Conservation (phyloP, 2,113 vertebrate genomes). For the Sceloporus tristichus region DNA sequence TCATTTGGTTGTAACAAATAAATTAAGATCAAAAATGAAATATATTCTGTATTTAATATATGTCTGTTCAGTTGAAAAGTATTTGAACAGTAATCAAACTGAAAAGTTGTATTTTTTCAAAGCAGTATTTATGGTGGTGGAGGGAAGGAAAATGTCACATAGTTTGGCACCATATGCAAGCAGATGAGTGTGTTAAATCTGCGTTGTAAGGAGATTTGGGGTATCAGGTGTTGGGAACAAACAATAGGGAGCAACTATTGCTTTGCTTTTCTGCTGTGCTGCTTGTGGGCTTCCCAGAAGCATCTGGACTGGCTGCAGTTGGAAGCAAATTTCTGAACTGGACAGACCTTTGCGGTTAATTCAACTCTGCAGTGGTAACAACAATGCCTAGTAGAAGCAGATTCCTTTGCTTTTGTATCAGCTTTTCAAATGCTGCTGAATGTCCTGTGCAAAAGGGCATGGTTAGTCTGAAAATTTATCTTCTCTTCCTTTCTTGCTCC, state of each 20-base stretch:
- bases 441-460: neutral
- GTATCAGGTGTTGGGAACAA: neutral
- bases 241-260: neutral
- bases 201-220: neutral
- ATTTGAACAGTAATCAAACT: too few relatives aligned
- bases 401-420: neutral
- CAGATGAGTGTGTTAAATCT: neutral
- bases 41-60: too few relatives aligned
- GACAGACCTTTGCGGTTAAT: neutral
- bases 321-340: slow-evolving; percentile 5
- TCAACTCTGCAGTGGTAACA: slow-evolving; percentile 20
- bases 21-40: too few relatives aligned
- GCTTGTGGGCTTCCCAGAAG: neutral
- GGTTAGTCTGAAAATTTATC: slow-evolving; percentile 49
- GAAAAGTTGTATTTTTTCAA: neutral
- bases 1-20: too few relatives aligned
- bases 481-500: slow-evolving; percentile 16
- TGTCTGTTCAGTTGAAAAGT: too few relatives aligned
- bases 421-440: slow-evolving; percentile 26
- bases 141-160: neutral
- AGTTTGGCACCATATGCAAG: neutral
- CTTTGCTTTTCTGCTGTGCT: slow-evolving; percentile 4
- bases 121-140: neutral
- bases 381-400: neutral
- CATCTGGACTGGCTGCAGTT: neutral